Percentiles rank a stretch among this genome's conserved stretches.
These are phyloP conservation scores for Orthochromis indermauri DNA, from an alignment of 2,113 vertebrate species.

Conservation along the genomic window DNA sequence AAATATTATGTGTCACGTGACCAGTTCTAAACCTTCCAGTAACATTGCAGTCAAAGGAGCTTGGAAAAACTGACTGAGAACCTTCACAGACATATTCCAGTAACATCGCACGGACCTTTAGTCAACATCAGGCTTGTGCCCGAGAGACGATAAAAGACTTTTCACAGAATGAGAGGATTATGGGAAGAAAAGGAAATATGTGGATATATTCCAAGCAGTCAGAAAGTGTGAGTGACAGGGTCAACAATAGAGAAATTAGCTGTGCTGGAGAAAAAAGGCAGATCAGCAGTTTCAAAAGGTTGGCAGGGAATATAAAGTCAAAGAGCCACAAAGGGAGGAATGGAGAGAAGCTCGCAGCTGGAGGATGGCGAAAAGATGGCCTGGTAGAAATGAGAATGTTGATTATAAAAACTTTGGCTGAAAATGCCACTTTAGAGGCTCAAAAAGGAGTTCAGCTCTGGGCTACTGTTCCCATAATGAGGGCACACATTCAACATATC, in stretches of 20 bases:
- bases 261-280: not conserved
- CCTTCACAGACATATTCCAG: not conserved
- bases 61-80: not conserved
- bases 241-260: conserved; percentile 18
- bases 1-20: not conserved
- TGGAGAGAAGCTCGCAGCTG: not conserved
- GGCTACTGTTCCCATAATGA: not conserved
- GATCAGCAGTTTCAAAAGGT: conserved; percentile 48
- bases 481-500: not conserved
- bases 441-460: not conserved
- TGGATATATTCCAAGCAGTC: not conserved
- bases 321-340: not conserved
- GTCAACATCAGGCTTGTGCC: not conserved
- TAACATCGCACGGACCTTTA: not conserved
- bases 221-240: not conserved
- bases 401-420: not conserved
- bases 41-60: not conserved
- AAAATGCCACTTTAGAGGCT: not conserved
- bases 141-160: not conserved
- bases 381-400: not conserved
- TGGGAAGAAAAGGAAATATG: not conserved
- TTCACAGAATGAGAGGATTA: not conserved
- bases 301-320: not conserved
- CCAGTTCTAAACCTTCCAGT: not conserved
- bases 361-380: not conserved